phyloP scores from a whole-genome alignment of 2,888 invertebrate species.

The Pimpla rufipes region DNA sequence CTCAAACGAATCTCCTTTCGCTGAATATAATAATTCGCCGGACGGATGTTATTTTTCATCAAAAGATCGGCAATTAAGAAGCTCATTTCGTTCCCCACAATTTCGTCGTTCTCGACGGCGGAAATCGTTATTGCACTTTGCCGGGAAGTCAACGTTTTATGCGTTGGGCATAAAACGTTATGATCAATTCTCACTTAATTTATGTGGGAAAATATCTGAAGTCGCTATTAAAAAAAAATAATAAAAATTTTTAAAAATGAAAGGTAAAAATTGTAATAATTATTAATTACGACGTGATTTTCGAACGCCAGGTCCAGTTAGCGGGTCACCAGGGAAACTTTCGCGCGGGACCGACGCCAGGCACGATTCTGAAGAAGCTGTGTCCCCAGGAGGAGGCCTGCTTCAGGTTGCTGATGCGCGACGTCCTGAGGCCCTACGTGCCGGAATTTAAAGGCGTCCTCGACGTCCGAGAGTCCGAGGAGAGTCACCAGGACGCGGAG shows the following conservation, averaged over 20 bases:
- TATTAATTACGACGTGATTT: constrained; percentile 14
- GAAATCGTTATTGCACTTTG: not conserved
- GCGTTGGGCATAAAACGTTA: not conserved
- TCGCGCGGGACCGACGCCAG: constrained; percentile 96
- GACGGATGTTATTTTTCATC: not conserved
- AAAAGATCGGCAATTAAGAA: not conserved
- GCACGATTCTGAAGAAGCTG: constrained; percentile 97
- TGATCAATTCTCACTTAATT: not conserved
- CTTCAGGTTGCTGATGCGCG: constrained; percentile 94
- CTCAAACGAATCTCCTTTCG: not conserved
- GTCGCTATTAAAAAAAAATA: too few species aligned
- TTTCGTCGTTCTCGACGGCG: not conserved
- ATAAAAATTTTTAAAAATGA: too few species aligned
- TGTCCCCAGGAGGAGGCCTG: constrained; percentile 96
- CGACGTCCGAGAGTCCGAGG: constrained; percentile 82
- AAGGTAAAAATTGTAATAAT: too few species aligned
- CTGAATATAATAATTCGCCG: too few species aligned
- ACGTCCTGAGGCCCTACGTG: constrained; percentile 94
- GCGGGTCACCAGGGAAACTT: constrained; percentile 98
- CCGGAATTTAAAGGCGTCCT: constrained; percentile 95
- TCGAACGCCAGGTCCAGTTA: constrained; percentile 88
- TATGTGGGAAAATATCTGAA: not conserved
- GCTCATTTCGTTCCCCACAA: not conserved
- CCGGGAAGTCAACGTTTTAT: not conserved
- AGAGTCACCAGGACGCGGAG: constrained; percentile 70